Evolutionary conservation across 2,113 vertebrate genomes (phyloP).

Genomic region (Astur gentilis): DNA sequence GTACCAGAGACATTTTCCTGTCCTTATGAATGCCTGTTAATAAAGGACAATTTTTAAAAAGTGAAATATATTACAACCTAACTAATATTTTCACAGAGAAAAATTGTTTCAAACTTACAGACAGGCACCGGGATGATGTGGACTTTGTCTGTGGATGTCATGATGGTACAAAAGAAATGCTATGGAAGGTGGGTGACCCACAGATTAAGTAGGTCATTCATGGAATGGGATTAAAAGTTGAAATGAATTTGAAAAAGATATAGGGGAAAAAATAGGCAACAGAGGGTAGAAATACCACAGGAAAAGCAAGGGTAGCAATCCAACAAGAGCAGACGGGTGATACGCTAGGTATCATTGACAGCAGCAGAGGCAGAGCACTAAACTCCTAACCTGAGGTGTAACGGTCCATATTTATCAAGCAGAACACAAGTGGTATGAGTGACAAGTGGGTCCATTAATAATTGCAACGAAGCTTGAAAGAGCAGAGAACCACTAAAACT

Average conservation of each 20-base stretch:
- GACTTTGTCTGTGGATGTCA: background rate
- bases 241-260: background rate
- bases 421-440: background rate
- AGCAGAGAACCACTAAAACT: background rate
- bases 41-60: background rate
- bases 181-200: background rate
- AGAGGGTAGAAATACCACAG: background rate
- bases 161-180: background rate
- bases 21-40: background rate
- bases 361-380: background rate
- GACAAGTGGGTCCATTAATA: background rate
- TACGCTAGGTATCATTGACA: background rate
- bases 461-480: background rate
- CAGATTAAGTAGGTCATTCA: background rate
- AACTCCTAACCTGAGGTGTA: background rate
- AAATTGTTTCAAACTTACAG: background rate
- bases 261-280: rapidly evolving
- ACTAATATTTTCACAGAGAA: background rate
- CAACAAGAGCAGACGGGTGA: background rate
- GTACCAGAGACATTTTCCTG: background rate
- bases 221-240: background rate
- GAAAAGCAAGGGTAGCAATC: background rate
- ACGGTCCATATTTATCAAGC: background rate
- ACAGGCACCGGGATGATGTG: background rate
- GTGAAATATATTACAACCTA: background rate